These are phyloP conservation scores for Morinoia aosen DNA, from an alignment of 2,888 invertebrate genomes.

Conservation along the genomic window DNA sequence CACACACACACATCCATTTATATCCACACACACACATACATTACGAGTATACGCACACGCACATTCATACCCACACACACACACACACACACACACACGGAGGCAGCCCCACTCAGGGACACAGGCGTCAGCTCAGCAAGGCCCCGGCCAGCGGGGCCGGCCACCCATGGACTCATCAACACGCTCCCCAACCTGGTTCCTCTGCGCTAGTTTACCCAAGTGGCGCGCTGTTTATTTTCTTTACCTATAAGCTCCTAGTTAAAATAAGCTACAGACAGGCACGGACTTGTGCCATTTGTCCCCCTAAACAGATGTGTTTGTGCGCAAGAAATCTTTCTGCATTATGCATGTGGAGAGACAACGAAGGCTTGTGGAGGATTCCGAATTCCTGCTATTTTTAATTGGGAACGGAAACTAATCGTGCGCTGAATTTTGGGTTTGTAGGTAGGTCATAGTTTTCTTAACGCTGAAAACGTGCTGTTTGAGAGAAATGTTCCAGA, in stretches of 20 bases:
- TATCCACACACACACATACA: no score
- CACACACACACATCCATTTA: no score
- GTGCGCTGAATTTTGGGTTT: not conserved
- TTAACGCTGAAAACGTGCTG: not conserved
- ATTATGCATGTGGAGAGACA: not conserved
- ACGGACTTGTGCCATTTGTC: not conserved
- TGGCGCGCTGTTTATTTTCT: not conserved
- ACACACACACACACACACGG: no score
- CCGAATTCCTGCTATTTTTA: no score
- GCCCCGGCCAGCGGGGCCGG: no score
- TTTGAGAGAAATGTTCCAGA: not conserved
- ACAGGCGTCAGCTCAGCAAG: no score
- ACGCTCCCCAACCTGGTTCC: not conserved
- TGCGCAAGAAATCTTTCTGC: not conserved
- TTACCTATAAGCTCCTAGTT: not conserved
- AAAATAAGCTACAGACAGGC: not conserved
- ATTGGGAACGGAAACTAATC: no score
- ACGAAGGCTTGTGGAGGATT: not conserved
- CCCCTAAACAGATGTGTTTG: not conserved
- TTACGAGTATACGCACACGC: no score
- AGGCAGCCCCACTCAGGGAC: no score
- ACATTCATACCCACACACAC: no score
- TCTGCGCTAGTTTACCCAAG: not conserved
- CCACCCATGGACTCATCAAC: no score
- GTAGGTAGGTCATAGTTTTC: not conserved